Evolutionary conservation across 30 jellyfish, hydroid and myxozoan genomes (phyloP), one percentile per base, ranked within the genome.

Genomic region (Cassiopea andromeda): DNA sequence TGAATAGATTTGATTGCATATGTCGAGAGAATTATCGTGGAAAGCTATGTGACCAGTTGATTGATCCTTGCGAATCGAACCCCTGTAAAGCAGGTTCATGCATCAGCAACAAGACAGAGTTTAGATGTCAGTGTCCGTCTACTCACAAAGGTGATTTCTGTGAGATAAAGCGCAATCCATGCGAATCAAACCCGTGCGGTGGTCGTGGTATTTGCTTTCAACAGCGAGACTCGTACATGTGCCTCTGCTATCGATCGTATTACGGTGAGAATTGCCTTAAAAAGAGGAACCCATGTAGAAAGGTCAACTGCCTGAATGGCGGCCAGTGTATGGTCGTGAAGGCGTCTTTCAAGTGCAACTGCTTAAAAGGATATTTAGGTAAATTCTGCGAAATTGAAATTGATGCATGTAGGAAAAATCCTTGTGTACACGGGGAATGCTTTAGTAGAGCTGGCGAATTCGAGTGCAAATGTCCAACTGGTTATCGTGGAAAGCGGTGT

Each of bases 161-260:
- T 61, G 93, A 90, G 69, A 83, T n/a, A 8, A 75, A 80, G n/a
- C 61, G 82, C 60, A 85, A 90, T 75, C 91, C 93, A 0, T 90
- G 97, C 86, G 91, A 68, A 45, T 38, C 81, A 16, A 67, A 68
- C 75, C 97, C 97, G 0, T 90, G 97, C 80, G 93, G 97, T 2
- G 97, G 91, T n/a, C 91, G 88, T 57, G 97, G 97, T 6, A 60
- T 81, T 16, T 90, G 97, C 69, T 49, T 74, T 66, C 48, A 87
- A 46, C 80, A 27, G n/a, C 85, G 93, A 1, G 90, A 71, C 48
- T 5, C 87, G 15, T 64, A 74, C 75, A 45, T 57, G 85, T 90
- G 97, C 44, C 84, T 61, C 0, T 90, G 97, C 74, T 83, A 81
- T 17, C 82, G 90, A 9, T 70, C 92, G 60, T 90, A 81, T 69